phyloP scores from a whole-genome alignment of 2,113 vertebrate species.

The Petromus typicus region DNA sequence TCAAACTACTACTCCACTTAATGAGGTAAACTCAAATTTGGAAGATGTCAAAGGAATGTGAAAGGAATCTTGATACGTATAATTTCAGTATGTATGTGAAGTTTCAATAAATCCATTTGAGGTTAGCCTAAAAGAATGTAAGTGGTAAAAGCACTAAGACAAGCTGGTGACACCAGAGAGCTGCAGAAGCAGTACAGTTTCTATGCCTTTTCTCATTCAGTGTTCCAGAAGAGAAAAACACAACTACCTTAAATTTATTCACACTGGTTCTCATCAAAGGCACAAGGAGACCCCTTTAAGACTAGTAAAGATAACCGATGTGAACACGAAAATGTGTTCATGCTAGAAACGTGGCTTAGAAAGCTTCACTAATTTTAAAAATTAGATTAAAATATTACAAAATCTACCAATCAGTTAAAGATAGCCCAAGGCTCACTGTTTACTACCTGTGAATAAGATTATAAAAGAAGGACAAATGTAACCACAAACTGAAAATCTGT shows the following conservation, averaged over 20 bases:
- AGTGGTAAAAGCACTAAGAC: background rate
- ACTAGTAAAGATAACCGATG: background rate
- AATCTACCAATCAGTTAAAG: background rate
- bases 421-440: background rate
- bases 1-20: slow-evolving; percentile 38
- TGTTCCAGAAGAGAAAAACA: background rate
- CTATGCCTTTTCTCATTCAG: background rate
- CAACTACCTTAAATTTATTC: background rate
- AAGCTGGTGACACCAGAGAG: no score
- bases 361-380: slow-evolving; percentile 26
- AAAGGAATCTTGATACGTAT: background rate
- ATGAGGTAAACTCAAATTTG: background rate
- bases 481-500: background rate
- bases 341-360: background rate
- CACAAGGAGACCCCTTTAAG: background rate
- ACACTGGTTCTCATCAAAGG: background rate
- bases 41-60: background rate
- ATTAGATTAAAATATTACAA: background rate
- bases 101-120: background rate
- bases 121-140: background rate
- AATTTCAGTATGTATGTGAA: background rate
- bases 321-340: no score
- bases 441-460: background rate
- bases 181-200: background rate
- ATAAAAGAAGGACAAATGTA: background rate